Evolutionary conservation across 2,888 invertebrate species (phyloP), one percentile per base, ranked within the genome.

Genomic region (Stramonita haemastoma): DNA sequence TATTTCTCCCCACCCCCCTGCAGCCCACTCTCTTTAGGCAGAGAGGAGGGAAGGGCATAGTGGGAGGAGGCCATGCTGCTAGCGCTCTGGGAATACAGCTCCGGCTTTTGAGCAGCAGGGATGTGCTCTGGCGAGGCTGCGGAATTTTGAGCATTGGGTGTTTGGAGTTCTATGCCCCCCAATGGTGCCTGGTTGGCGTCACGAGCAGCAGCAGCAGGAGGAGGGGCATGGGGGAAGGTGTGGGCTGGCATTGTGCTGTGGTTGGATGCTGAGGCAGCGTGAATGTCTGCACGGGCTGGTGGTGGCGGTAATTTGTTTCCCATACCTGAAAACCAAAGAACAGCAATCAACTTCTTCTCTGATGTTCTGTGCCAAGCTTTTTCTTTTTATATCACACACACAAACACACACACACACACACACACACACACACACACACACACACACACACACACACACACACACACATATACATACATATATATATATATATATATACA

Each of bases 1-100:
- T n/a, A 46, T 0, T 29, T 5, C 70, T 60, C 26, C 26, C 26
- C 46, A 36, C 4, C 73, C n/a, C 70, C 29, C 56, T n/a, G 36
- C 8, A 1, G 36, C 86, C n/a, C n/a, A 15, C 32, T 26, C n/a
- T 32, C 70, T 60, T 32, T 26, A 6, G 36, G 13, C 4, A 89
- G 46, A 60, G 88, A 34, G 4, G 36, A 11, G 22, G 88, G 88
- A 17, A 89, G 83, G 26, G n/a, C 85, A 17, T 84, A 85, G 22
- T 89, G 85, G 19, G 88, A 89, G 0, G 88, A 89, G 29, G 11
- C 77, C 88, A 89, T n/a, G 73, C 88, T 89, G 73, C 70, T 89
- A 8, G 70, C 66, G 88, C 88, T 89, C 1, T 89, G 84, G 5
- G 36, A 81, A 29, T 34, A 26, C n/a, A 83, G 66, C 73, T 85